phyloP scores from a whole-genome alignment of 2,888 invertebrate species.

The Caenorhabditis sulstoni region DNA sequence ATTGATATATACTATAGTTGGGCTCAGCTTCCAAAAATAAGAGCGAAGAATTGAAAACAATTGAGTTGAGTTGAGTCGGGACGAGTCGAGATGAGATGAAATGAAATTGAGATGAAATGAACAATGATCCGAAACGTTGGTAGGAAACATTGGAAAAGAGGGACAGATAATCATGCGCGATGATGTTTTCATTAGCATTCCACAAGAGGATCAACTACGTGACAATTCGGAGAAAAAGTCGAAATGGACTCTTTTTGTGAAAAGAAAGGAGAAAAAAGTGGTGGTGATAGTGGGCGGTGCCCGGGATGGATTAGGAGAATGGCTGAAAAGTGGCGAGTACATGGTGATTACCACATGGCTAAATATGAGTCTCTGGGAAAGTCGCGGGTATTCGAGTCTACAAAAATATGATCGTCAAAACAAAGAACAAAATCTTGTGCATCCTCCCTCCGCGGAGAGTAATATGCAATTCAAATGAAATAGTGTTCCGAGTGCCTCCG shows the following conservation, averaged over 20 bases:
- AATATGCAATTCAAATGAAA: conserved; percentile 19
- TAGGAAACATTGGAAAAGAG: not conserved
- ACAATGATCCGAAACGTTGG: not conserved
- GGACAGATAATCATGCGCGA: not conserved
- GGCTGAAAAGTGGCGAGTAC: no score
- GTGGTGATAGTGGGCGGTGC: no score
- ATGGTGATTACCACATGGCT: no score
- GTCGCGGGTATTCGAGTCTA: not conserved
- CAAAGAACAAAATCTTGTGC: not conserved
- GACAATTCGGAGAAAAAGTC: conserved; percentile 14
- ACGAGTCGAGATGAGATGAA: not conserved
- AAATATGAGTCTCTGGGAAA: no score
- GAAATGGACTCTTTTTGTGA: not conserved
- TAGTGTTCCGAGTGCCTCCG: not conserved
- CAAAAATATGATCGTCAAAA: not conserved
- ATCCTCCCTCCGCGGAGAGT: not conserved
- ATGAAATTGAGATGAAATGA: not conserved
- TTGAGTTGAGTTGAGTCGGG: conserved; percentile 1
- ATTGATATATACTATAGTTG: conserved; percentile 9
- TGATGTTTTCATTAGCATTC: conserved; percentile 43
- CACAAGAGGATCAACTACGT: conserved; percentile 27
- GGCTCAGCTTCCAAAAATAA: not conserved
- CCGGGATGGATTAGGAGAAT: no score
- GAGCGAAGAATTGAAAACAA: conserved; percentile 6
- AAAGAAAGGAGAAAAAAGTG: not conserved